Evolutionary conservation across 1,140 invertebrate genomes (phyloP), one percentile per base, ranked within the genome.

Genomic region (Bombus picipes): DNA sequence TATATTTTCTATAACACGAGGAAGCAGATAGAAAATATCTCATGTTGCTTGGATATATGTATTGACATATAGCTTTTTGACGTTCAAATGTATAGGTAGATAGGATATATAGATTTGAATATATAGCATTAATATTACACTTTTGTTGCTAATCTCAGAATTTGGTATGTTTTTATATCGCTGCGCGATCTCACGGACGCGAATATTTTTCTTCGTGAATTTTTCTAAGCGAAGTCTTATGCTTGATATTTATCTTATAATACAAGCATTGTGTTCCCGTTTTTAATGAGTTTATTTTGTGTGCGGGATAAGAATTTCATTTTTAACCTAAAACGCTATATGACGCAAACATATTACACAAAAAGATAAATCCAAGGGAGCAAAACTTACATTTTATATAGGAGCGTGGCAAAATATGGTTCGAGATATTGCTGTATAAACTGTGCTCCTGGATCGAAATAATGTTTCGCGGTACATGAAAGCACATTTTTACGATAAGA

Each of bases 341-440:
- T 34, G 39, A 79, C 62, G 59, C 59, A n/a, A 32, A 13, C 41
- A 25, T 47, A 34, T 25, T 73, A 73, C 18, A 25, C 32, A n/a
- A 34, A 53, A 53, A 13, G 41, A 74, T 74, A 74, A 74, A 74
- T 74, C 18, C 41, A 34, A 13, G 32, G 41, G 41, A 53, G 53
- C n/a, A 47, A 53, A 74, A 53, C n/a, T 53, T 47, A 43, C 32
- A 74, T 34, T 74, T 74, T 74, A 43, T 43, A 74, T 74, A n/a
- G 28, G 43, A 53, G 9, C 41, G 41, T 47, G 72, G n/a, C 41
- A 25, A 74, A 74, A 74, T 74, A 74, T 53, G 72, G 9, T 53
- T 32, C 72, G 9, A 47, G 72, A 74, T 74, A 74, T 74, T 74
- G 22, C 41, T 9, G 28, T 47, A 32, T 73, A 73, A 73, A 73